phyloP scores from a whole-genome alignment of 2,113 vertebrate species.

The Aleadryas rufinucha region DNA sequence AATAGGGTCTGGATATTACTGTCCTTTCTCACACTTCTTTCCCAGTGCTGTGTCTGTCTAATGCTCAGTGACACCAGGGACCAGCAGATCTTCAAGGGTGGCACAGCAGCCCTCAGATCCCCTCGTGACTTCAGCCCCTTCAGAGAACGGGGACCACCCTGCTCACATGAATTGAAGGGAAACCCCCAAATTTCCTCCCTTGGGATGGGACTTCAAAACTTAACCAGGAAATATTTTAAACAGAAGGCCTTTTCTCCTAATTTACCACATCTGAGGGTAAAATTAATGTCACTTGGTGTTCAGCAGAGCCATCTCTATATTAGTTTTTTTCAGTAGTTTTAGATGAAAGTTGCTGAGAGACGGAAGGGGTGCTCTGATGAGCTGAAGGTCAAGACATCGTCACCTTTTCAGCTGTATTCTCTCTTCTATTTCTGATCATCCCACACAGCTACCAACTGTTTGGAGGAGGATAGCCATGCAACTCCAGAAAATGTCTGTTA shows the following conservation, averaged over 20 bases:
- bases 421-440: constrained; percentile 11
- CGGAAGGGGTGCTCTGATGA: neutral
- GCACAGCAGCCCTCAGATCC: neutral
- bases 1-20: neutral
- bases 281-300: neutral
- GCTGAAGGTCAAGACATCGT: neutral
- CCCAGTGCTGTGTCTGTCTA: neutral
- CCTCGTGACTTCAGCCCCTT: neutral
- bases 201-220: neutral
- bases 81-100: neutral
- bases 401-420: neutral
- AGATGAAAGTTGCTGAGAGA: constrained; percentile 25
- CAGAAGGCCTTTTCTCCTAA: neutral
- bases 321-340: neutral
- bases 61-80: neutral
- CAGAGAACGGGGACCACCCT: fast-evolving
- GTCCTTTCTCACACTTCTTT: neutral
- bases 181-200: neutral
- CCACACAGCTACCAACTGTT: neutral
- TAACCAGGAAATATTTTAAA: neutral
- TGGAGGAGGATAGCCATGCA: neutral
- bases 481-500: constrained; percentile 6
- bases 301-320: neutral
- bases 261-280: neutral
- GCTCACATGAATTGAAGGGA: neutral